Evolutionary conservation across 2,113 vertebrate species (phyloP).

Genomic region (Bubo scandiacus): DNA sequence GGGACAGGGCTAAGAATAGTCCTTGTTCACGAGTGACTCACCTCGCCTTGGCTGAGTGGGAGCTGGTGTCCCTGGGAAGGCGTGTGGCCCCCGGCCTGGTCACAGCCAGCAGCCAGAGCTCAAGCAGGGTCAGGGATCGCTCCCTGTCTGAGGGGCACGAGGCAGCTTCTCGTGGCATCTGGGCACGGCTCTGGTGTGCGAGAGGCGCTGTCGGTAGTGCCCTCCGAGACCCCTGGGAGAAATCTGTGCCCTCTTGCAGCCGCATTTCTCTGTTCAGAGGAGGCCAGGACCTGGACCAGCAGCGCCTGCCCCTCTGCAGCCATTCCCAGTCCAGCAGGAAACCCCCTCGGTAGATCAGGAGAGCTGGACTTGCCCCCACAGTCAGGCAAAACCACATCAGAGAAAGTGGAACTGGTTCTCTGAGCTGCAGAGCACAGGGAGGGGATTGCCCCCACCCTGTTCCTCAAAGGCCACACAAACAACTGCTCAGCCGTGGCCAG

Average conservation of each 20-base stretch:
- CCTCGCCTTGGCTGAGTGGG: background rate
- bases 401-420: background rate
- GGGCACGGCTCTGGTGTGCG: background rate
- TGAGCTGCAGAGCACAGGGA: background rate
- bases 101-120: background rate
- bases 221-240: background rate
- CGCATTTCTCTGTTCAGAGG: background rate
- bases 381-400: background rate
- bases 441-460: background rate
- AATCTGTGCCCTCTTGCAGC: background rate
- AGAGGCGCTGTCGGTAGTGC: background rate
- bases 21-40: background rate
- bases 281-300: background rate
- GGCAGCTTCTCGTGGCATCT: background rate
- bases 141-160: rapidly evolving
- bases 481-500: background rate
- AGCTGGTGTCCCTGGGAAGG: background rate
- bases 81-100: background rate
- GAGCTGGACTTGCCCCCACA: background rate
- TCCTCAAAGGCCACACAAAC: background rate
- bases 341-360: background rate
- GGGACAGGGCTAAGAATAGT: background rate
- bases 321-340: background rate
- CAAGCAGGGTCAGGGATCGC: background rate
- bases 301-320: background rate